phyloP scores from a whole-genome alignment of 2,888 invertebrate species.

The Amblyjoppa proteus region DNA sequence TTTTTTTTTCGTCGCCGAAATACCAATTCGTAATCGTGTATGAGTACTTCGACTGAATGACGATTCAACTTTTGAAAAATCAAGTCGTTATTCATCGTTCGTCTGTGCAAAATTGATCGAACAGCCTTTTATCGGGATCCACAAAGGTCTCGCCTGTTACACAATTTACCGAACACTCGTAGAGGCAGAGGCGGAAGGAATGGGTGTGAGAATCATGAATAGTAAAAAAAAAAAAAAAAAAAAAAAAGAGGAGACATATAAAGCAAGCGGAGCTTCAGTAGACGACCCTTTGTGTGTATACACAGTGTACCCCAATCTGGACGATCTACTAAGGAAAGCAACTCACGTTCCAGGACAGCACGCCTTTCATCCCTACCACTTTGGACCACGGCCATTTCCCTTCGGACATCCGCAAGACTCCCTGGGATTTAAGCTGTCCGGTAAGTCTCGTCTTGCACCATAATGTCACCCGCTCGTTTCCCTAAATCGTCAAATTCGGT shows the following conservation, averaged over 20 bases:
- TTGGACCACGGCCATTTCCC: conserved; percentile 92
- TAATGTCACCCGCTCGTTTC: conserved; percentile 31
- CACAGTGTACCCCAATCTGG: conserved; percentile 70
- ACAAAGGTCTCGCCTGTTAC: background rate
- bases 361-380: conserved; percentile 95
- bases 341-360: conserved; percentile 88
- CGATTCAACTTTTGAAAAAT: conserved; percentile 11
- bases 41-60: conserved; percentile 14
- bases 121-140: background rate
- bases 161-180: conserved; percentile 49
- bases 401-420: conserved; percentile 90
- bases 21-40: background rate
- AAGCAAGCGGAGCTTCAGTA: conserved; percentile 63
- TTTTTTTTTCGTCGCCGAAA: background rate
- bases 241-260: conserved; percentile 44
- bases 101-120: conserved; percentile 31
- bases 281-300: conserved; percentile 68
- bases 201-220: conserved; percentile 47
- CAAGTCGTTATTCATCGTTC: conserved; percentile 7
- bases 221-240: conserved; percentile 45
- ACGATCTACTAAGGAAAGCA: conserved; percentile 70
- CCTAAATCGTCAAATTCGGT: conserved; percentile 42
- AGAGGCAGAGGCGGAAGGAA: conserved; percentile 6
- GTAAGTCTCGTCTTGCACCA: conserved; percentile 86
- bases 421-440: conserved; percentile 94